These are phyloP conservation scores for Ectropis crepuscularia DNA, from an alignment of 2,888 invertebrate species.

Conservation along the genomic window DNA sequence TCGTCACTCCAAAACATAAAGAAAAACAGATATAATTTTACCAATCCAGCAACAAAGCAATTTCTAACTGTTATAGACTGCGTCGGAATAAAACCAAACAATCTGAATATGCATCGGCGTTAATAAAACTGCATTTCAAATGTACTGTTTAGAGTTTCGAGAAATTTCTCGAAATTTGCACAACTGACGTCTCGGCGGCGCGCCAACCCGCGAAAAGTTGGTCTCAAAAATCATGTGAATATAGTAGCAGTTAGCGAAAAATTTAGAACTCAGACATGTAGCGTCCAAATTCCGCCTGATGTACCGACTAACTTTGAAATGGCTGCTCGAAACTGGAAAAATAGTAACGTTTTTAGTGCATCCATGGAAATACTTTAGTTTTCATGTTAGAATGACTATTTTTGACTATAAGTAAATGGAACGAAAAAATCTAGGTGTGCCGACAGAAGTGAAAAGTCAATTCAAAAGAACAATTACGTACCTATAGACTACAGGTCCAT, in stretches of 20 bases:
- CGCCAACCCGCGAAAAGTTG: constrained; percentile 63
- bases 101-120: constrained; percentile 72
- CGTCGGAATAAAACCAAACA: constrained; percentile 60
- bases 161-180: constrained; percentile 47
- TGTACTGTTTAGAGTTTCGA: constrained; percentile 42
- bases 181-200: constrained; percentile 61
- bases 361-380: too few relatives aligned
- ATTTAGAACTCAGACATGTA: constrained; percentile 63
- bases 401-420: too few relatives aligned
- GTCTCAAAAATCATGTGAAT: constrained; percentile 72
- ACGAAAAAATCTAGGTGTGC: too few relatives aligned
- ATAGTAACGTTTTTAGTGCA: constrained; percentile 20
- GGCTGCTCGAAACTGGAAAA: constrained; percentile 31
- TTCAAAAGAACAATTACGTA: too few relatives aligned
- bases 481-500: too few relatives aligned
- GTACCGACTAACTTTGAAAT: constrained; percentile 28
- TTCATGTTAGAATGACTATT: too few relatives aligned
- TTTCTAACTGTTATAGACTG: constrained; percentile 39
- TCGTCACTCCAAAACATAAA: too few relatives aligned
- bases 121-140: constrained; percentile 68
- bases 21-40: too few relatives aligned
- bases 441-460: too few relatives aligned
- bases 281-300: constrained; percentile 21
- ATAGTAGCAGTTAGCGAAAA: constrained; percentile 59
- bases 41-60: too few relatives aligned